Base-by-base conservation (phyloP, 2,113 vertebrate genomes). In the Puffinus mauretanicus region DNA sequence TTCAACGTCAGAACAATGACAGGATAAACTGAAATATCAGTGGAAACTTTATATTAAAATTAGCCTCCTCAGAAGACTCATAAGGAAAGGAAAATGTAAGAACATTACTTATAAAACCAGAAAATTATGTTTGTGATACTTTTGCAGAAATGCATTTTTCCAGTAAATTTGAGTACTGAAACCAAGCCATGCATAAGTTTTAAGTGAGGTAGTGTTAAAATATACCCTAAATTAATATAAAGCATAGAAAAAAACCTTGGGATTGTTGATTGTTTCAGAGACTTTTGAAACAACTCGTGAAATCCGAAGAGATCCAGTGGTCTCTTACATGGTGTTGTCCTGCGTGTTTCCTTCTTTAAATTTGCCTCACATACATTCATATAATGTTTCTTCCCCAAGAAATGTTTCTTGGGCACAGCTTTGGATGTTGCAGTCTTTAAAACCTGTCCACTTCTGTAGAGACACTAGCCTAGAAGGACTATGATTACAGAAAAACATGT, bases 1-100 rank as follows among this genome's bases (percentile, higher is more conserved):
- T 95, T 36, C 60, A 62, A 58, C 34, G 92, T 91, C 84, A 94
- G 34, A 90, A 55, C 26, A 89, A 86, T 67, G 77, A 82, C 30
- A 82, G 29, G 85, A 90, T n/a, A 91, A 65, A 65, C 2, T 58
- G 44, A 88, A 95, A 95, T 94, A 65, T 75, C 18, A 88, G 57
- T 34, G 8, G 30, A 82, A 94, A 80, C 12, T 64, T 90, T 89
- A 64, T 72, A 57, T 95, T 73, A 71, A 38, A 65, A 79, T 64
- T 10, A 93, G 30, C 17, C 27, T 91, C 55, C 71, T 77, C 81
- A 44, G 54, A 7, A 10, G 25, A 44, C 4, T 77, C 44, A 5
- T 62, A 71, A 87, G 40, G 62, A 42, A 10, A 82, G 32, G 34
- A 81, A 62, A 82, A 61, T 76, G 17, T 86, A 17, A 17, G 47